A percentile compares a stretch with the other conserved stretches of the same genome.
Conservation (phyloP, 64 coral and sea anemone genomes). For the Porites lutea region DNA sequence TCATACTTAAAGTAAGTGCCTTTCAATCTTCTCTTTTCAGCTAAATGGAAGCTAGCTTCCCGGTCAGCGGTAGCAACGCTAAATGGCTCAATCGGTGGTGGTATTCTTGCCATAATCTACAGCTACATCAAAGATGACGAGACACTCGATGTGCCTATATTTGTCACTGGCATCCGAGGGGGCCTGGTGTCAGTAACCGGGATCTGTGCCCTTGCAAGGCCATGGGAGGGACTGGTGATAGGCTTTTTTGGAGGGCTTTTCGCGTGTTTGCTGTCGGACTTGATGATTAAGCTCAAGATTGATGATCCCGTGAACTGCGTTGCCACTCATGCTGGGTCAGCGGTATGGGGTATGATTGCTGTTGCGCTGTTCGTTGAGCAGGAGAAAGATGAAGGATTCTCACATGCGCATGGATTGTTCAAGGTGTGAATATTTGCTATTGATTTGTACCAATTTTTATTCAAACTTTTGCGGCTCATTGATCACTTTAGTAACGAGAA, state of each 20-base stretch:
- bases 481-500: too few species aligned
- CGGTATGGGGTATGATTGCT: conserved; percentile 72
- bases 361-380: conserved; percentile 65
- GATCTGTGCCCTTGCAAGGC: conserved; percentile 56
- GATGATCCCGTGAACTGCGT: conserved; percentile 81
- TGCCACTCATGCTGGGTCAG: conserved; percentile 67
- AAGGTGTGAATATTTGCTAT: not conserved
- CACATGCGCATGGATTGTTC: conserved; percentile 26
- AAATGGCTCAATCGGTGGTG: conserved; percentile 67
- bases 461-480: too few species aligned
- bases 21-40: not conserved
- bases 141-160: conserved; percentile 47
- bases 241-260: conserved; percentile 67
- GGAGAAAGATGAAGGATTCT: conserved; percentile 58
- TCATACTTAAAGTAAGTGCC: too few species aligned
- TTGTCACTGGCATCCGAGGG: conserved; percentile 65
- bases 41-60: conserved; percentile 71
- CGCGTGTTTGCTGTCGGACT: conserved; percentile 66
- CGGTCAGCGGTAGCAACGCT: conserved; percentile 58
- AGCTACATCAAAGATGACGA: conserved; percentile 56
- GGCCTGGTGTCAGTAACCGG: conserved; percentile 66
- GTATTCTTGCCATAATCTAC: conserved; percentile 61
- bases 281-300: conserved; percentile 72
- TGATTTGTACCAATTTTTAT: not conserved
- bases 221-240: conserved; percentile 73